These are phyloP conservation scores for Pagetopsis macropterus DNA, from an alignment of 2,797 vertebrate species.

Conservation along the genomic window DNA sequence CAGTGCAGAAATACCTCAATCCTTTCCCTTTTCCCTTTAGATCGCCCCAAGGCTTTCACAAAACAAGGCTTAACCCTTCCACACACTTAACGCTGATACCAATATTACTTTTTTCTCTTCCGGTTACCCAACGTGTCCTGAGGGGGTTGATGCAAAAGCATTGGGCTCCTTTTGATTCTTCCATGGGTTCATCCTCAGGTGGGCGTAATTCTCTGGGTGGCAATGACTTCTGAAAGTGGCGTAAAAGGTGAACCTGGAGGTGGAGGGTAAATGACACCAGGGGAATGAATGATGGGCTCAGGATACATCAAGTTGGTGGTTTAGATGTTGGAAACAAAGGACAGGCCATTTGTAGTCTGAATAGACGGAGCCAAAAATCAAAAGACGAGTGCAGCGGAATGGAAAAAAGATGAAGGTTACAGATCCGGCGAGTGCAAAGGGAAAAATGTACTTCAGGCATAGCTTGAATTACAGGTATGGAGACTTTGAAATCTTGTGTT, in stretches of 20 bases:
- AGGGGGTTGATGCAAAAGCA: slow-evolving; percentile 53
- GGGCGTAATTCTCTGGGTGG: slow-evolving; percentile 60
- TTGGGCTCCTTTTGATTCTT: slow-evolving; percentile 57
- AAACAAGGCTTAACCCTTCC: slow-evolving; percentile 65
- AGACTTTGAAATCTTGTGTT: slow-evolving; percentile 26
- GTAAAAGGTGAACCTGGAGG: slow-evolving; percentile 59
- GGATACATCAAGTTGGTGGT: slow-evolving; percentile 38
- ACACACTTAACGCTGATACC: slow-evolving; percentile 55
- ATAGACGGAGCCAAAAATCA: slow-evolving; percentile 46
- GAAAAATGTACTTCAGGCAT: slow-evolving; percentile 7
- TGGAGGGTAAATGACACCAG: slow-evolving; percentile 52
- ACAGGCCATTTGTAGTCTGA: slow-evolving; percentile 41
- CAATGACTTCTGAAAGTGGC: slow-evolving; percentile 61
- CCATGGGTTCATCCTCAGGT: slow-evolving; percentile 55
- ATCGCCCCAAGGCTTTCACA: slow-evolving; percentile 51
- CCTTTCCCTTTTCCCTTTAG: slow-evolving; percentile 43
- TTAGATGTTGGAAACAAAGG: slow-evolving; percentile 25
- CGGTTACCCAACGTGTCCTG: slow-evolving; percentile 53
- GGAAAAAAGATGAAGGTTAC: slow-evolving; percentile 37
- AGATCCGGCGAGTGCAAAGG: slow-evolving; percentile 16
- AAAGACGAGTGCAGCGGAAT: slow-evolving; percentile 23
- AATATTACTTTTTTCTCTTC: slow-evolving; percentile 43
- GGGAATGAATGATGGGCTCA: slow-evolving; percentile 45
- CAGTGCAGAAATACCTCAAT: slow-evolving; percentile 50
- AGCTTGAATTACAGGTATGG: slow-evolving; percentile 22